A percentile compares a stretch with the other conserved stretches of the same genome.
phyloP scores from a whole-genome alignment of 2,888 invertebrate species.

The Temnothorax ravouxi region DNA sequence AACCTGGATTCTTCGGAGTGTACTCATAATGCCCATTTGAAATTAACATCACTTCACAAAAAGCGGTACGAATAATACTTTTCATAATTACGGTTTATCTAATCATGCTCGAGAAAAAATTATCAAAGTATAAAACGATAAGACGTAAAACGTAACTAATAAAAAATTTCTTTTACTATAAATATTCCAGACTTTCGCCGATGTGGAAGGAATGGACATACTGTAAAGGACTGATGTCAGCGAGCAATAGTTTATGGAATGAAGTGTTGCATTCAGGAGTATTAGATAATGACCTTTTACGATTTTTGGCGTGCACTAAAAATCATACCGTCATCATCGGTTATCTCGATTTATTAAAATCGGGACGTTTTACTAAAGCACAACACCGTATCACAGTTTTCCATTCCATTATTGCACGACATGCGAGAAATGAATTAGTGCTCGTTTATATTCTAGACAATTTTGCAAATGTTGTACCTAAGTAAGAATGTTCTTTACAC shows the following conservation, averaged over 20 bases:
- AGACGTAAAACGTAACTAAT: neutral
- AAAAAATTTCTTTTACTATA: neutral
- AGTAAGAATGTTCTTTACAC: neutral
- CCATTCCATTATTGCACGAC: too few species aligned
- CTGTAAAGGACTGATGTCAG: neutral
- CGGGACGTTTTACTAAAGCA: too few species aligned
- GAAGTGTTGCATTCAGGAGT: too few species aligned
- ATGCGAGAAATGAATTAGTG: neutral
- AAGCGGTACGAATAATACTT: too few species aligned
- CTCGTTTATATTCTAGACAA: neutral
- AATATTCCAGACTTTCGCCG: neutral
- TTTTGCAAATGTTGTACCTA: neutral
- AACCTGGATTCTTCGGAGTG: too few species aligned
- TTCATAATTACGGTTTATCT: neutral
- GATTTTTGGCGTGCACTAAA: neutral
- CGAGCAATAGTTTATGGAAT: neutral
- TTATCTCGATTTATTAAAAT: neutral
- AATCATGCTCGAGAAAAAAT: neutral
- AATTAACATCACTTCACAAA: too few species aligned
- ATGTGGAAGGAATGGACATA: neutral
- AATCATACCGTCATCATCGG: too few species aligned
- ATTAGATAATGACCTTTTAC: neutral
- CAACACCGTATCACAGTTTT: too few species aligned
- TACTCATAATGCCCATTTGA: too few species aligned
- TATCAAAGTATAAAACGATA: neutral